These are phyloP conservation scores for Chelon labrosus DNA, from an alignment of 2,797 vertebrate species.

Conservation along the genomic window DNA sequence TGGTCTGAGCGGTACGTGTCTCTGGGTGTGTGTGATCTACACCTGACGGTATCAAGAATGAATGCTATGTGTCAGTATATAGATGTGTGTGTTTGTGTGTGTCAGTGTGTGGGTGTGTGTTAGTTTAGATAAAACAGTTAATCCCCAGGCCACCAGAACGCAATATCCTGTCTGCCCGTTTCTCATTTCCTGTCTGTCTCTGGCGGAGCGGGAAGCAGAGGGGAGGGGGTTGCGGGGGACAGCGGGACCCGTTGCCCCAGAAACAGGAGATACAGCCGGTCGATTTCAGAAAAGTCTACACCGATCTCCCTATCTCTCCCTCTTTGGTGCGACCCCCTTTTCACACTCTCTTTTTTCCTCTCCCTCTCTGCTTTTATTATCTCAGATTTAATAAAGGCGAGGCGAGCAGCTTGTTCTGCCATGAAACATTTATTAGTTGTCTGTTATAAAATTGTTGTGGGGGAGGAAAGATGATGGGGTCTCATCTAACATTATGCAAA, in stretches of 20 bases:
- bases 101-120: slow-evolving; percentile 72
- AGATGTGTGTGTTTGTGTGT: slow-evolving; percentile 65
- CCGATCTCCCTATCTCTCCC: slow-evolving; percentile 81
- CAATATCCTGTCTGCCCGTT: slow-evolving; percentile 95
- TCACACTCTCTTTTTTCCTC: slow-evolving; percentile 73
- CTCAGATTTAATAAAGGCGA: slow-evolving; percentile 94
- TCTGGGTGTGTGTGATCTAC: slow-evolving; percentile 61
- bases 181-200: slow-evolving; percentile 94
- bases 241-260: slow-evolving; percentile 88
- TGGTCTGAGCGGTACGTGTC: slow-evolving; percentile 63
- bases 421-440: slow-evolving; percentile 97
- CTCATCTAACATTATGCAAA: slow-evolving; percentile 92
- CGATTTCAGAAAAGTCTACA: slow-evolving; percentile 86
- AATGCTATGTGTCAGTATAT: slow-evolving; percentile 73
- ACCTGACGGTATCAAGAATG: slow-evolving; percentile 80
- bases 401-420: slow-evolving; percentile 91
- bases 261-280: slow-evolving; percentile 89
- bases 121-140: slow-evolving; percentile 92
- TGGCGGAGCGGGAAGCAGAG: slow-evolving; percentile 82
- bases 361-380: slow-evolving; percentile 91
- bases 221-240: slow-evolving; percentile 80
- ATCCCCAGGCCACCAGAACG: slow-evolving; percentile 92
- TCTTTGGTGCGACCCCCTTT: slow-evolving; percentile 77
- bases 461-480: slow-evolving; percentile 86
- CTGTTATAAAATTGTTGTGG: slow-evolving; percentile 96